Conservation (phyloP, 2,888 invertebrate species). For the Hemicrepidius hirtus region DNA sequence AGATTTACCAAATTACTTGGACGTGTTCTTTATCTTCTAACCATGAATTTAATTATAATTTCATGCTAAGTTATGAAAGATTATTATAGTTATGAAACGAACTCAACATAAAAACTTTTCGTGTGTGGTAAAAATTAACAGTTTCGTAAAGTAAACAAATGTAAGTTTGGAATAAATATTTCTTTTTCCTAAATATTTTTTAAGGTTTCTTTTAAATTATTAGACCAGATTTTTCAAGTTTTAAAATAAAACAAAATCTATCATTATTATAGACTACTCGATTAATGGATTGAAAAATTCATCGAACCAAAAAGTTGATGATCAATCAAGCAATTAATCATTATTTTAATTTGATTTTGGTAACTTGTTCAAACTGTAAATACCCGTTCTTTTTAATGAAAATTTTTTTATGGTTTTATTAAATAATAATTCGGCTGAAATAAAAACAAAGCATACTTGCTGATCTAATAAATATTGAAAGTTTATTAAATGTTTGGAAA, state of each 20-base stretch:
- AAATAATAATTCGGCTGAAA: not conserved
- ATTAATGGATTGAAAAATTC: constrained; percentile 12
- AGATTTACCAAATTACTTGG: constrained; percentile 7
- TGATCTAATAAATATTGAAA: not conserved
- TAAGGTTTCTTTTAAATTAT: too few relatives aligned
- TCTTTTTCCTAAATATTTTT: too few relatives aligned
- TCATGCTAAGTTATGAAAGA: constrained; percentile 16
- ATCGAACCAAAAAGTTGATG: constrained; percentile 7
- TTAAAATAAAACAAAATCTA: constrained; percentile 12
- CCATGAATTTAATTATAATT: constrained; percentile 15
- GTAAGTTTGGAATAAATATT: not conserved
- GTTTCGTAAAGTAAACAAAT: not conserved
- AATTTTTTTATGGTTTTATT: not conserved
- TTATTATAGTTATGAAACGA: constrained; percentile 3
- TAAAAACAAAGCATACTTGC: not conserved
- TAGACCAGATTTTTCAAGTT: constrained; percentile 27
- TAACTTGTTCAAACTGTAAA: constrained; percentile 1
- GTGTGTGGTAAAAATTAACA: constrained; percentile 20
- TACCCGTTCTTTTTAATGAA: not conserved
- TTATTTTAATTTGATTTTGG: constrained; percentile 19
- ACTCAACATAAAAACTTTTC: not conserved
- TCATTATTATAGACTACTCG: constrained; percentile 8
- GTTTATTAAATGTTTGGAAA: not conserved
- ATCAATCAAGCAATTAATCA: constrained; percentile 17
- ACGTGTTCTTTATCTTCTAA: constrained; percentile 11